phyloP scores from a whole-genome alignment of 2,888 invertebrate species.

The Drosophila koepferae region DNA sequence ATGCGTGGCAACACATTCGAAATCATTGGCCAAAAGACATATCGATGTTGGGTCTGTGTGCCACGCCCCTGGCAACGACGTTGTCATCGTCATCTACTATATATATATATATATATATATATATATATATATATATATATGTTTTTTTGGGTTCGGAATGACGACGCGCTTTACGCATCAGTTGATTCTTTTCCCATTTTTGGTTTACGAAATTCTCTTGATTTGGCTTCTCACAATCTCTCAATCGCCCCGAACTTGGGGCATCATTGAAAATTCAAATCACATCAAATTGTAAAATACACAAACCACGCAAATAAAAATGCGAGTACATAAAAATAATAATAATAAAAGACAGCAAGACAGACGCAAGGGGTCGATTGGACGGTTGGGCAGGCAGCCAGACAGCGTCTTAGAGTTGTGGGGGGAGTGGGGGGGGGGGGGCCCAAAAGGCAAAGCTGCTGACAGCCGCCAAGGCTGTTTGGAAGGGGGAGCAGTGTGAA shows the following conservation, averaged over 20 bases:
- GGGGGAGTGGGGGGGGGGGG: not conserved
- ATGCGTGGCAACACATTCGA: constrained; percentile 70
- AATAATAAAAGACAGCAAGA: constrained; percentile 51
- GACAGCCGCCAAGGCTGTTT: not conserved
- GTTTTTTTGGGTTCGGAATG: constrained; percentile 17
- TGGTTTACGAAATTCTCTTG: constrained; percentile 53
- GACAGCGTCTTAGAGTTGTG: constrained; percentile 6
- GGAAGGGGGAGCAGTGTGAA: not conserved
- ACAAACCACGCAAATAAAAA: constrained; percentile 73
- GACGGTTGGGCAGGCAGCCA: not conserved
- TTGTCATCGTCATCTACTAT: constrained; percentile 38
- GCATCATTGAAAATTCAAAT: constrained; percentile 79
- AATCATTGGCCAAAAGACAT: constrained; percentile 61
- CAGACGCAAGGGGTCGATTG: not conserved
- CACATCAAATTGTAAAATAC: constrained; percentile 78
- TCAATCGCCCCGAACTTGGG: constrained; percentile 7
- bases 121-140: not conserved
- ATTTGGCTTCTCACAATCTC: constrained; percentile 50
- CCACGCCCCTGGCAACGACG: constrained; percentile 25
- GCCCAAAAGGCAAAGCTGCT: constrained; percentile 5
- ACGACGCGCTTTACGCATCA: constrained; percentile 55
- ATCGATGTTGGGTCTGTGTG: constrained; percentile 38
- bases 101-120: too few relatives aligned
- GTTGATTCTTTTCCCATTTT: constrained; percentile 46
- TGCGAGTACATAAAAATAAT: constrained; percentile 77